Evolutionary conservation across 2,797 vertebrate species (phyloP).

Genomic region (Mus minutoides): DNA sequence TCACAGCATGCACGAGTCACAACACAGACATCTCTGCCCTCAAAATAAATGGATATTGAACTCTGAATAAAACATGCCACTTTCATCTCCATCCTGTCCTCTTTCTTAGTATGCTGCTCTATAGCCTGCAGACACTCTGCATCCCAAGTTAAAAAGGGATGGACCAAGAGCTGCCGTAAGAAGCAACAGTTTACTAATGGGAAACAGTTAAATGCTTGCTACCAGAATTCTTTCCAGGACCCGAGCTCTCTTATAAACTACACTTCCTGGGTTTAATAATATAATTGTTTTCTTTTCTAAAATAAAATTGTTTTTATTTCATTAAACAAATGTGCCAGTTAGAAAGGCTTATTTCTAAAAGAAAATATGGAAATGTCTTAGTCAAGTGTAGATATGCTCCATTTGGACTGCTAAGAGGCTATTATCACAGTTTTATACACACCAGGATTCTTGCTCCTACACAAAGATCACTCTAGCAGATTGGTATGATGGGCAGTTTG

Average conservation of each 20-base stretch:
- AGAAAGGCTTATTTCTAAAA: slow-evolving; percentile 48
- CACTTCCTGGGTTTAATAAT: neutral
- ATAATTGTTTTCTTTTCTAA: slow-evolving; percentile 24
- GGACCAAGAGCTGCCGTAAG: neutral
- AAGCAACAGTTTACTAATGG: neutral
- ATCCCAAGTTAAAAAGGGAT: neutral
- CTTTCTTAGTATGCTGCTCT: neutral
- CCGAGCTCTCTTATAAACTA: neutral
- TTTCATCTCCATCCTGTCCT: slow-evolving; percentile 47
- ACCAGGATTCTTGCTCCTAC: neutral
- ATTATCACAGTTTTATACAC: neutral
- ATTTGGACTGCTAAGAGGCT: slow-evolving; percentile 1
- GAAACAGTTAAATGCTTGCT: neutral
- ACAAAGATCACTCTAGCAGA: neutral
- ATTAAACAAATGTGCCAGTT: neutral
- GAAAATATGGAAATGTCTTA: slow-evolving; percentile 25
- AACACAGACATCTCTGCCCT: slow-evolving; percentile 75
- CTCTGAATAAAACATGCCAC: slow-evolving; percentile 78
- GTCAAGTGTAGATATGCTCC: neutral
- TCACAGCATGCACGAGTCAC: slow-evolving; percentile 74
- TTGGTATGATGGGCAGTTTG: neutral
- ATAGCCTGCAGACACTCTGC: neutral
- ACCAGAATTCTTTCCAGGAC: neutral
- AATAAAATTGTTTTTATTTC: slow-evolving; percentile 49
- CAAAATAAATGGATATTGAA: slow-evolving; percentile 76